phyloP scores from a whole-genome alignment of 2,797 vertebrate genomes.

The Aulostomus chinensis region DNA sequence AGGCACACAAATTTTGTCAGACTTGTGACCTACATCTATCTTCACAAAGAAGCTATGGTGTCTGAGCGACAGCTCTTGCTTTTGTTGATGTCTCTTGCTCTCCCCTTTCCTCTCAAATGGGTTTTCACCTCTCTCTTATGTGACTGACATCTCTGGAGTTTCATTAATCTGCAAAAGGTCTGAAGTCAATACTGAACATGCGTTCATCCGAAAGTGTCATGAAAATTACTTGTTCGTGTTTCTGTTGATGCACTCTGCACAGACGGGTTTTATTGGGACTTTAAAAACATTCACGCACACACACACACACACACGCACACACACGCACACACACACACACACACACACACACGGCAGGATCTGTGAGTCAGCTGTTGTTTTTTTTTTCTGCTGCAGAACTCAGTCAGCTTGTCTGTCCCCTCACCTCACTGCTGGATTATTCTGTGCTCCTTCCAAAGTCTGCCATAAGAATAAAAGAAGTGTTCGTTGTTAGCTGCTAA shows the following conservation, averaged over 20 bases:
- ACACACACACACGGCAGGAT: too few species aligned
- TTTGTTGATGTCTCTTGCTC: slow-evolving; percentile 4
- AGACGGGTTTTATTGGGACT: background rate
- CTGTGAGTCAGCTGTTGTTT: slow-evolving; percentile 18
- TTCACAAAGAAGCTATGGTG: slow-evolving; percentile 3
- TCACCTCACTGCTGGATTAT: slow-evolving; percentile 4
- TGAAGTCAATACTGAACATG: too few species aligned
- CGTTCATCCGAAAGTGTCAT: background rate
- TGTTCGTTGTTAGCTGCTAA: slow-evolving; percentile 5
- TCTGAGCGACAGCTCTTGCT: background rate
- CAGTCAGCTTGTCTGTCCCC: slow-evolving; percentile 15
- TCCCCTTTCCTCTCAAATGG: background rate
- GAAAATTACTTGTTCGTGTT: too few species aligned
- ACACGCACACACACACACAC: slow-evolving; percentile 7
- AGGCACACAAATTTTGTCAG: background rate
- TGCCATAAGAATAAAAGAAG: background rate
- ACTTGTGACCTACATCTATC: slow-evolving; percentile 29
- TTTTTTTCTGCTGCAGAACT: slow-evolving; percentile 16
- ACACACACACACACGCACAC: too few species aligned
- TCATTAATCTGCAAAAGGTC: too few species aligned
- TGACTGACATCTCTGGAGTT: slow-evolving; percentile 4
- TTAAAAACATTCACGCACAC: slow-evolving; percentile 23
- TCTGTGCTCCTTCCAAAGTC: slow-evolving; percentile 1
- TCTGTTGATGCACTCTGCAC: slow-evolving; percentile 1
- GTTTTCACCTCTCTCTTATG: slow-evolving; percentile 11